Percentiles rank a stretch among this genome's conserved stretches.
Evolutionary conservation across 2,797 vertebrate species (phyloP).

Genomic region (Aeoliscus strigatus): DNA sequence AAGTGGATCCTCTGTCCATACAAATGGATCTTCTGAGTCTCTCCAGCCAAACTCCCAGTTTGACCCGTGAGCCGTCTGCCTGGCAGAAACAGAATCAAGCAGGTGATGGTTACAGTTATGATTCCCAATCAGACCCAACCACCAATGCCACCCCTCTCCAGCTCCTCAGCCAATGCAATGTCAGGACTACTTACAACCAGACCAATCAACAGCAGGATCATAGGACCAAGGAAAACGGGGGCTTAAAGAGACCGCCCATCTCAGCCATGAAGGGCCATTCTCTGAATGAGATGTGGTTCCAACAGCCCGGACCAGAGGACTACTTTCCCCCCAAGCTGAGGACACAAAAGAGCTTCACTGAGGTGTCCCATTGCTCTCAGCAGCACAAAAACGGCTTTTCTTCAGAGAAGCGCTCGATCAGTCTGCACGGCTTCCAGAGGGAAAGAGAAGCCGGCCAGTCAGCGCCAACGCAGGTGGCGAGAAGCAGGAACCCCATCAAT

Average conservation of each 20-base stretch:
- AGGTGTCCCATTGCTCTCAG: constrained; percentile 71
- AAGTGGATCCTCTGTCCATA: constrained; percentile 92
- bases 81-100: constrained; percentile 84
- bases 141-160: constrained; percentile 78
- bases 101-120: constrained; percentile 78
- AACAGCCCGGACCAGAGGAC: constrained; percentile 79
- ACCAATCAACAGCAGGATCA: constrained; percentile 75
- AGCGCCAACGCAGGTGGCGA: constrained; percentile 79
- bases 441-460: constrained; percentile 69
- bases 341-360: constrained; percentile 89
- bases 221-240: constrained; percentile 81
- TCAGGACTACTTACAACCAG: constrained; percentile 84
- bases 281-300: constrained; percentile 85
- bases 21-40: constrained; percentile 98
- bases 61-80: constrained; percentile 84
- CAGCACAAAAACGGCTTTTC: constrained; percentile 79
- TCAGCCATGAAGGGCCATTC: constrained; percentile 86
- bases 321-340: constrained; percentile 84
- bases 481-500: constrained; percentile 90
- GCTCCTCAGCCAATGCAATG: constrained; percentile 93
- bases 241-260: constrained; percentile 81
- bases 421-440: constrained; percentile 88
- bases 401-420: constrained; percentile 84
- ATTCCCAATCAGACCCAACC: constrained; percentile 75
- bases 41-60: constrained; percentile 91